Evolutionary conservation across 2,888 invertebrate species (phyloP).

Genomic region (Agrenia bidenticulata): DNA sequence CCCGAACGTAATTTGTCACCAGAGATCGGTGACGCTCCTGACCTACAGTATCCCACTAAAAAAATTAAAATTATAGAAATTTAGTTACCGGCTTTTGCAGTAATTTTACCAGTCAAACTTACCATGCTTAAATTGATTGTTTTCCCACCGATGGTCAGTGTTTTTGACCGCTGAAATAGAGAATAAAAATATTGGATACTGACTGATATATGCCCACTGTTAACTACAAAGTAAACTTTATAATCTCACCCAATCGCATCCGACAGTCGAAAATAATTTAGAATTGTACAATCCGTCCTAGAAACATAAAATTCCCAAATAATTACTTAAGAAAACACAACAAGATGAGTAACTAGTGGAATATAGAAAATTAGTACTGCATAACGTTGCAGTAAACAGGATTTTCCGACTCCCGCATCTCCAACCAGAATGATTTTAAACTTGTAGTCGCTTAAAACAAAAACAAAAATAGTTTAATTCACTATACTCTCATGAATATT

Average conservation of each 20-base stretch:
- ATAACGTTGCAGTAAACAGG: slow-evolving; percentile 91
- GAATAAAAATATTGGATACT: background rate
- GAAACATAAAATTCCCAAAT: slow-evolving; percentile 12
- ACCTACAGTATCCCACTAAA: slow-evolving; percentile 10
- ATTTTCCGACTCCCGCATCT: slow-evolving; percentile 93
- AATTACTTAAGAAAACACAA: too few relatives aligned
- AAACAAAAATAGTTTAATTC: background rate
- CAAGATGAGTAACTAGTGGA: too few relatives aligned
- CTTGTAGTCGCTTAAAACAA: slow-evolving; percentile 44
- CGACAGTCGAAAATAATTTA: slow-evolving; percentile 45
- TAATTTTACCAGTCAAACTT: too few relatives aligned
- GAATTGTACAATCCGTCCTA: slow-evolving; percentile 46
- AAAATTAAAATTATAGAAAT: slow-evolving; percentile 8
- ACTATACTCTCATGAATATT: slow-evolving; percentile 3
- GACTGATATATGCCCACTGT: background rate
- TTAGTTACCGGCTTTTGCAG: too few relatives aligned
- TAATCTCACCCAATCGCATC: slow-evolving; percentile 45
- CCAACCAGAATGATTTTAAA: slow-evolving; percentile 70
- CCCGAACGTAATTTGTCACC: slow-evolving; percentile 48
- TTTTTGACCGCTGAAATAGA: slow-evolving; percentile 42
- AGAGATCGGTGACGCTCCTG: slow-evolving; percentile 48
- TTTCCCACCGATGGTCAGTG: slow-evolving; percentile 48
- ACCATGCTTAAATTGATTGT: slow-evolving; percentile 46
- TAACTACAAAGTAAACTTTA: background rate
- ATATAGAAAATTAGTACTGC: slow-evolving; percentile 55